Evolutionary conservation across 2,113 vertebrate species (phyloP).

Genomic region (Hyperoodon ampullatus): DNA sequence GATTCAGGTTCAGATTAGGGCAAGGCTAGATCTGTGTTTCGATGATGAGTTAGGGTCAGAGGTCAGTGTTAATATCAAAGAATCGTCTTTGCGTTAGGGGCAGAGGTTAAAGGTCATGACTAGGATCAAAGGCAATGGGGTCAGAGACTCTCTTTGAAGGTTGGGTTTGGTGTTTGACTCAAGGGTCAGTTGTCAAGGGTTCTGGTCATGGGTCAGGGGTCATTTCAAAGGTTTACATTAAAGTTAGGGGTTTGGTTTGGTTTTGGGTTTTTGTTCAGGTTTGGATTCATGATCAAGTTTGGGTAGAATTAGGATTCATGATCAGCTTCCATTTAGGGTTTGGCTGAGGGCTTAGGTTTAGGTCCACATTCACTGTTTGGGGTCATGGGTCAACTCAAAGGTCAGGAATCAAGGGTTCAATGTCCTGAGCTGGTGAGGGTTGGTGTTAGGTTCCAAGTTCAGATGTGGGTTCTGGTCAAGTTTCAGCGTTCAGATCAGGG

Average conservation of each 20-base stretch:
- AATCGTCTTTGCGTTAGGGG: too few relatives aligned
- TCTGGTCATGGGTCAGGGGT: not conserved
- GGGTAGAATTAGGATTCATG: not conserved
- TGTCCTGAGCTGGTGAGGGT: not conserved
- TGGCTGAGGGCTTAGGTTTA: not conserved
- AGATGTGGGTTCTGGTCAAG: not conserved
- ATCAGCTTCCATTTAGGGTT: not conserved
- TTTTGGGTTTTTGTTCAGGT: not conserved
- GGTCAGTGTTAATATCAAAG: not conserved
- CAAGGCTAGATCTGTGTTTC: not conserved
- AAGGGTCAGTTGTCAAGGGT: not conserved
- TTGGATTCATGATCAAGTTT: too few relatives aligned
- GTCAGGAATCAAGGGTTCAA: not conserved
- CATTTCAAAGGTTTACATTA: not conserved
- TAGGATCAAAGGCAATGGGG: fast-evolving
- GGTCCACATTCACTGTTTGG: not conserved
- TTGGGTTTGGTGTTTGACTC: not conserved
- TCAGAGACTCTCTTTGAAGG: not conserved
- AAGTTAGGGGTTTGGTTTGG: not conserved
- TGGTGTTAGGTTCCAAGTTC: not conserved
- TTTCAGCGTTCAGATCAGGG: not conserved
- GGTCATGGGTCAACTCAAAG: not conserved
- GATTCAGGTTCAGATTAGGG: not conserved
- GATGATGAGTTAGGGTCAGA: not conserved
- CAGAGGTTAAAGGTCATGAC: not conserved